Conservation (phyloP, 2,797 vertebrate species). For the Sphaeramia orbicularis region DNA sequence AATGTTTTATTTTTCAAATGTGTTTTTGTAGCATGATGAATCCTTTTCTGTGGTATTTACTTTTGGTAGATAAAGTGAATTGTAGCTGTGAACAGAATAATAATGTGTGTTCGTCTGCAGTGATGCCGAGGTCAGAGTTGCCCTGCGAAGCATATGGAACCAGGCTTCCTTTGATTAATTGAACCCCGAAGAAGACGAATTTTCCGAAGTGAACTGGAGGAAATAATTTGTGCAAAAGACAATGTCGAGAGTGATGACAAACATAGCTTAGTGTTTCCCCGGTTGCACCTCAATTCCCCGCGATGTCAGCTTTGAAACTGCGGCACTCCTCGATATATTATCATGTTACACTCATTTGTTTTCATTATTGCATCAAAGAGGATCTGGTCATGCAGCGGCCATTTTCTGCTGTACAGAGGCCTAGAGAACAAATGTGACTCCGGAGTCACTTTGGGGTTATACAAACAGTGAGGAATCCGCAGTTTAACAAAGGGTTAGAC, state of each 20-base stretch:
- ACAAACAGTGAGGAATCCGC: slow-evolving; percentile 79
- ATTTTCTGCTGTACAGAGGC: slow-evolving; percentile 78
- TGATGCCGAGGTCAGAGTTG: slow-evolving; percentile 51
- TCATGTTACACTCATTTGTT: slow-evolving; percentile 86
- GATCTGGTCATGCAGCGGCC: slow-evolving; percentile 80
- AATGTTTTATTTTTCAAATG: slow-evolving; percentile 40
- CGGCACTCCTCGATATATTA: slow-evolving; percentile 77
- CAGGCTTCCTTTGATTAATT: slow-evolving; percentile 77
- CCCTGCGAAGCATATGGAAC: slow-evolving; percentile 70
- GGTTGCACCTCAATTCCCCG: slow-evolving; percentile 77
- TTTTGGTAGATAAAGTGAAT: slow-evolving; percentile 34
- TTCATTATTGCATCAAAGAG: slow-evolving; percentile 87
- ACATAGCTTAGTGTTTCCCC: slow-evolving; percentile 80
- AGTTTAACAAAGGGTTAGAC: slow-evolving; percentile 83
- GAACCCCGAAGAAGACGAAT: slow-evolving; percentile 74
- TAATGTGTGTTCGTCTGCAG: slow-evolving; percentile 39
- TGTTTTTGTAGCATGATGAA: slow-evolving; percentile 54
- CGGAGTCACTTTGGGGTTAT: slow-evolving; percentile 82
- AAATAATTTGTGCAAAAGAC: slow-evolving; percentile 81
- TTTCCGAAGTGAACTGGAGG: slow-evolving; percentile 76
- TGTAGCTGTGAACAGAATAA: slow-evolving; percentile 26
- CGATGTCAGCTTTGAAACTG: slow-evolving; percentile 76
- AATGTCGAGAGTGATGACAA: slow-evolving; percentile 83
- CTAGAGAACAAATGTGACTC: slow-evolving; percentile 83
- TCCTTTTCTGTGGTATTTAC: slow-evolving; percentile 33